Base-by-base conservation (phyloP, 2,113 vertebrate genomes). In the Ceyx margarethae region DNA sequence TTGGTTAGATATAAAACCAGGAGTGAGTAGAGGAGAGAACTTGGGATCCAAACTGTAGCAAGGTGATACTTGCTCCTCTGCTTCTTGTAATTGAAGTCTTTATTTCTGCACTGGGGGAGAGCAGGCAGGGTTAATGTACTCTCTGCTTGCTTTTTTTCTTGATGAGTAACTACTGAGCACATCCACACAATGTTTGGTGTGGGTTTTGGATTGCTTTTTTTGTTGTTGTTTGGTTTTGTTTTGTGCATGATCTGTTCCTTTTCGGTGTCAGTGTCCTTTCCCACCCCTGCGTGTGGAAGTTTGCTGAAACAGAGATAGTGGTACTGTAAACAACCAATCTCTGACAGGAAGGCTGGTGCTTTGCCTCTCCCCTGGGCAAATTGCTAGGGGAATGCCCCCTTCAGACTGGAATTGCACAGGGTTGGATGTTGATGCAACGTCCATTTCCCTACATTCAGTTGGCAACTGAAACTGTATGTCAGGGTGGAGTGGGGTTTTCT, bases 361-460 rank as follows among this genome's bases (percentile, higher is more conserved):
- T 78, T 80, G 54, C 58, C 23, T 93, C 17, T 46, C 85, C 46
- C 46, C 2, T 57, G 76, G 73, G 80, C 72, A 37, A 37, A 37
- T 69, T 91, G 72, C 64, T 85, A 33, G 56, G 85, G 88, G 88
- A 96, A 91, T 96, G 72, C 80, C 95, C 92, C 92, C 92, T 73
- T 85, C 65, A 60, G 33, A 14, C 68, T 93, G 88, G 92, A 87
- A 68, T 72, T 95, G 67, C 92, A 85, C 37, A 10, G 86, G 67
- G 37, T 35, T 80, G 64, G 82, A 65, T 85, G 54, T 61, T 69
- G 51, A 62, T 66, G 31, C 22, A 74, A 57, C 15, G 6, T 28
- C 43, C 0, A 0, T 77, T 94, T 83, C 46, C 46, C 37, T 73
- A 1, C 33, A 13, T 53, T 53, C 26, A 69, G 29, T 16, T 80